Evolutionary conservation across 53 echinoderm and acorn worm genomes (phyloP).

Genomic region (Henricia sp.): DNA sequence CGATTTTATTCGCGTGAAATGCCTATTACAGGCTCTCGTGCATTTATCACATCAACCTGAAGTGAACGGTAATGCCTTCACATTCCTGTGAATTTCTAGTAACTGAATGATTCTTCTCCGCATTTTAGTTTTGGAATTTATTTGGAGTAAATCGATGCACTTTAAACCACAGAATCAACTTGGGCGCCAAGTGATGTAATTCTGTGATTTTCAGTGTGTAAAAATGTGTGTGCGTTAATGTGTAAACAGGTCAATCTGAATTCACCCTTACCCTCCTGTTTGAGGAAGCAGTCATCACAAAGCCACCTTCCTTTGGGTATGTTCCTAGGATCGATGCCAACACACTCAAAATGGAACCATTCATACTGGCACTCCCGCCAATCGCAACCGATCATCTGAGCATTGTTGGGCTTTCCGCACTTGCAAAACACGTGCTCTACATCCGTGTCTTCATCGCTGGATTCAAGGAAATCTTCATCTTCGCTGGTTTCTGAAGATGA

Average conservation of each 20-base stretch:
- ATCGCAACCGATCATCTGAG: slow-evolving; percentile 37
- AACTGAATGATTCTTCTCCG: too few species aligned
- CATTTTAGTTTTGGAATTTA: too few species aligned
- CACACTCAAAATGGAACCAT: slow-evolving; percentile 41
- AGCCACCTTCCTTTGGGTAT: slow-evolving; percentile 48
- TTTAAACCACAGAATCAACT: too few species aligned
- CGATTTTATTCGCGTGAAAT: too few species aligned
- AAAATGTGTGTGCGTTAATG: too few species aligned
- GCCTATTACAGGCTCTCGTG: too few species aligned
- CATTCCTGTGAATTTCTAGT: too few species aligned
- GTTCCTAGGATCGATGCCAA: slow-evolving; percentile 27
- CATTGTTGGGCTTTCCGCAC: slow-evolving; percentile 18
- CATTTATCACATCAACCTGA: too few species aligned
- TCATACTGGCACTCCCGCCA: slow-evolving; percentile 15
- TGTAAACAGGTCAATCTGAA: neutral
- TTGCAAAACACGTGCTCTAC: slow-evolving; percentile 26
- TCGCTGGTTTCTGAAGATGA: slow-evolving; percentile 13
- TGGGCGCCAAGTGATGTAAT: too few species aligned
- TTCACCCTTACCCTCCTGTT: slow-evolving; percentile 3
- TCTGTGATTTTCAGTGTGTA: too few species aligned
- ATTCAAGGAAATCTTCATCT: slow-evolving; percentile 1
- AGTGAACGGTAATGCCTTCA: too few species aligned
- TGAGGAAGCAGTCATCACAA: slow-evolving; percentile 22
- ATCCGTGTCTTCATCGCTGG: neutral
- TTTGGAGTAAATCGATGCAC: too few species aligned